Evolutionary conservation across 1,140 invertebrate genomes (phyloP), one percentile per base, ranked within the genome.

Genomic region (Chlorops oryzae): DNA sequence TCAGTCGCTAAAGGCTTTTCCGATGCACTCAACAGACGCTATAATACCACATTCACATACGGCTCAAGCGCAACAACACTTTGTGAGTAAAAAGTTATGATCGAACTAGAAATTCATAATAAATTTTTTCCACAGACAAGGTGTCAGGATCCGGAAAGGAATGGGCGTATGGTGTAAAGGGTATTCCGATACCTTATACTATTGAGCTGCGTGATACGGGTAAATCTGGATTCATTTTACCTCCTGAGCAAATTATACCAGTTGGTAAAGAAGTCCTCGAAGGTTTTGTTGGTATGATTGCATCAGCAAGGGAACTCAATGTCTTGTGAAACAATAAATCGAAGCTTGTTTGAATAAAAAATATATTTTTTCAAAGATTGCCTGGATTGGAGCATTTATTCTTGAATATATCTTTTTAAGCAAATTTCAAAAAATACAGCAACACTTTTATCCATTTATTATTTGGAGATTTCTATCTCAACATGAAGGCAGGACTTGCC

Each of bases 211-310:
- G 87, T 3, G 88, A 91, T 62, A 78, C 71, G 12, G 88, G 88
- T 20, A 53, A 70, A 43, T 78, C 83, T 53, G 88, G 88, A 1
- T 93, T 93, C 64, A 12, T 88, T 0, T 73, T 93, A 15, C 88
- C 89, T 1, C 74, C 84, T 4, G 70, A 78, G 27, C 80, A 88
- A 62, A 92, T 93, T 49, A 72, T 82, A 25, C 83, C 84, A 2
- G 87, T 85, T 27, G 81, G 77, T 23, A 70, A 80, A 54, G 88
- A 92, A 74, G 81, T 85, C 4, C 61, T 83, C 28, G 83, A 81
- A 51, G 81, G 80, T 5, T 58, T 85, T 3, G 41, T 84, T 1
- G 79, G 78, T 7, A 71, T 86, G 48, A 76, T 85, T 38, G 58
- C 77, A 21, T 78, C 81, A 55, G 79, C 77, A 0, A 68, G 68